A percentile compares a stretch with the other conserved stretches of the same genome.
Conservation (phyloP, 2,888 invertebrate species). For the Protophormia terraenovae region DNA sequence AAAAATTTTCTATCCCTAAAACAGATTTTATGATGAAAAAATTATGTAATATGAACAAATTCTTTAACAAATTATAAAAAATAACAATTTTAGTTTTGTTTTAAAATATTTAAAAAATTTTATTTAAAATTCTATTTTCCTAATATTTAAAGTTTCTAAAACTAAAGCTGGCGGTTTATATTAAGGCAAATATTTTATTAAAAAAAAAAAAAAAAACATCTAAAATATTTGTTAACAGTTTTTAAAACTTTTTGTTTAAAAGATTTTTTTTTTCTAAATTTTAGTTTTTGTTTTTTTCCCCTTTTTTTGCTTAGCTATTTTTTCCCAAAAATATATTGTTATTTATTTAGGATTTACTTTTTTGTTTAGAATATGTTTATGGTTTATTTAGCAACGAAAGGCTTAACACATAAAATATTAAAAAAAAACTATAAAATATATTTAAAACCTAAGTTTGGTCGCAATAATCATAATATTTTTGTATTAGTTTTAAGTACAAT, state of each 20-base stretch:
- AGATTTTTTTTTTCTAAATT: neutral
- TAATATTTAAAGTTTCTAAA: too few relatives aligned
- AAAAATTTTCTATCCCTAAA: too few relatives aligned
- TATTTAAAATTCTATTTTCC: too few relatives aligned
- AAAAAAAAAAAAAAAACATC: too few relatives aligned
- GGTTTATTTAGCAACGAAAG: neutral
- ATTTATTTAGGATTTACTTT: too few relatives aligned
- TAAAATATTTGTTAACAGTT: neutral
- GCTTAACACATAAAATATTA: neutral
- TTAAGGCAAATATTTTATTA: too few relatives aligned
- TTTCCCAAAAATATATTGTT: neutral
- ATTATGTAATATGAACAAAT: too few relatives aligned
- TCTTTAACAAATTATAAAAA: neutral
- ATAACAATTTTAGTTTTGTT: too few relatives aligned
- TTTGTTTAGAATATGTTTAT: constrained; percentile 25
- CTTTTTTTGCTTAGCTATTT: neutral
- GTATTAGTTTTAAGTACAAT: constrained; percentile 36
- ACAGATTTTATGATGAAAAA: too few relatives aligned
- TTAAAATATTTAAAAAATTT: too few relatives aligned
- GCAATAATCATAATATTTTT: constrained; percentile 37
- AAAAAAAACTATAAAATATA: neutral
- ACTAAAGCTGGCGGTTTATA: too few relatives aligned
- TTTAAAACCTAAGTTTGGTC: constrained; percentile 14
- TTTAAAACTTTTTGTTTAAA: neutral
- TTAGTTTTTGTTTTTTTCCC: neutral